Conservation (phyloP, 2,888 invertebrate genomes). For the Tethea ocularis region DNA sequence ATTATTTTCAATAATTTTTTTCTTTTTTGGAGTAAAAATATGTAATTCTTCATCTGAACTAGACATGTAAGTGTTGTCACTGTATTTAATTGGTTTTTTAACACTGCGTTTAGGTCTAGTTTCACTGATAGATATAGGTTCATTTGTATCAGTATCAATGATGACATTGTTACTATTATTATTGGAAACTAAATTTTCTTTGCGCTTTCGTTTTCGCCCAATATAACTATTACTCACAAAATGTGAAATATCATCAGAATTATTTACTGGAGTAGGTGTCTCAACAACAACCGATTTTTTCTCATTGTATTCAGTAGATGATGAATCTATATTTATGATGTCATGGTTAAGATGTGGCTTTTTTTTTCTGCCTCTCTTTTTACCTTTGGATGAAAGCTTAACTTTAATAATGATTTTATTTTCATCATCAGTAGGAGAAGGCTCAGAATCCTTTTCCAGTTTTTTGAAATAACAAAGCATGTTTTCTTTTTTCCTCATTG, state of each 20-base stretch:
- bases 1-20: slow-evolving; percentile 35
- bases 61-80: slow-evolving; percentile 50
- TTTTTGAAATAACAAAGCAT: slow-evolving; percentile 85
- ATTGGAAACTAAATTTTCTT: slow-evolving; percentile 20
- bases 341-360: slow-evolving; percentile 44
- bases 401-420: slow-evolving; percentile 59
- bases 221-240: not conserved
- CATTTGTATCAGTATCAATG: slow-evolving; percentile 10
- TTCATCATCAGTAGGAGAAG: slow-evolving; percentile 34
- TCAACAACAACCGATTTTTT: not conserved
- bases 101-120: slow-evolving; percentile 63
- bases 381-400: slow-evolving; percentile 56
- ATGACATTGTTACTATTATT: slow-evolving; percentile 9
- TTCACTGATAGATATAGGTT: slow-evolving; percentile 24
- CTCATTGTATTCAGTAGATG: slow-evolving; percentile 14
- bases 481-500: slow-evolving; percentile 84
- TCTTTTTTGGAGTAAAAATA: slow-evolving; percentile 75
- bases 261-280: not conserved
- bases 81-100: slow-evolving; percentile 70
- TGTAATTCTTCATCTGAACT: slow-evolving; percentile 75
- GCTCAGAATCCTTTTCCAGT: slow-evolving; percentile 60
- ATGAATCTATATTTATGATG: not conserved
- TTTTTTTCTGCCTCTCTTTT: slow-evolving; percentile 55
- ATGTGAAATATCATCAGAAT: not conserved
- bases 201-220: slow-evolving; percentile 40